A percentile compares a stretch with the other conserved stretches of the same genome.
phyloP scores from a whole-genome alignment of 2,888 invertebrate genomes.

The Latrodectus elegans region DNA sequence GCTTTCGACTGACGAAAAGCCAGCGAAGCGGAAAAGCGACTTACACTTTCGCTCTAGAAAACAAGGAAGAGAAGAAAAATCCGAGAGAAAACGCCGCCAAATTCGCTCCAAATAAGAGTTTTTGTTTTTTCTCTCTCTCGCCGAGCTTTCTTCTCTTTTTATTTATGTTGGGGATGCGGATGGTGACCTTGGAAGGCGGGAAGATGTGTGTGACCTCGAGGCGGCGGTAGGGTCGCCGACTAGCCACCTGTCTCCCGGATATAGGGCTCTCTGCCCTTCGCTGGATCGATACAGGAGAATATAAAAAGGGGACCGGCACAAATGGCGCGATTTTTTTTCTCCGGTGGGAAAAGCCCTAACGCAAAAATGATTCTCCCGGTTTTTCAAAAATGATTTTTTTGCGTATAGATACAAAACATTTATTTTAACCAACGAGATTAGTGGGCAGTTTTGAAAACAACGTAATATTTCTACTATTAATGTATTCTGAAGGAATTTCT shows the following conservation, averaged over 20 bases:
- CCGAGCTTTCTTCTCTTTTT: background rate
- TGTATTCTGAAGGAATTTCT: too few species aligned
- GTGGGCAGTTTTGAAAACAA: too few species aligned
- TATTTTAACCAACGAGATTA: too few species aligned
- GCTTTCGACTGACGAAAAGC: constrained; percentile 22
- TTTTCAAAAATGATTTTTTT: too few species aligned
- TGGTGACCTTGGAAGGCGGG: constrained; percentile 61
- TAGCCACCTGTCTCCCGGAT: constrained; percentile 70
- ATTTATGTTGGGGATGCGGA: constrained; percentile 14
- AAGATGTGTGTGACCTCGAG: constrained; percentile 32
- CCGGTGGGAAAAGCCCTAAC: too few species aligned
- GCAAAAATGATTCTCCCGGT: too few species aligned
- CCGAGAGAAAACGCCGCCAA: constrained; percentile 31
- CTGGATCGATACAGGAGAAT: constrained; percentile 35
- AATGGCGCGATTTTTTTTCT: constrained; percentile 7
- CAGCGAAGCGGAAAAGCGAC: constrained; percentile 50
- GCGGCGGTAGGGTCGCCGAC: constrained; percentile 54
- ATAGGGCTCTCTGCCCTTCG: constrained; percentile 43
- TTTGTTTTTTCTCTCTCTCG: constrained; percentile 19
- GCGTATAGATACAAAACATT: too few species aligned
- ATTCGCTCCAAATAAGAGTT: constrained; percentile 41
- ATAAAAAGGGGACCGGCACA: constrained; percentile 25
- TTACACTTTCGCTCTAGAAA: constrained; percentile 24
- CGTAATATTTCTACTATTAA: too few species aligned
- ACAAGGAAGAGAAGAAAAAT: constrained; percentile 17